Percentiles rank a stretch among this genome's conserved stretches.
These are phyloP conservation scores for Onychostruthus taczanowskii DNA, from an alignment of 2,113 vertebrate species.

Conservation along the genomic window DNA sequence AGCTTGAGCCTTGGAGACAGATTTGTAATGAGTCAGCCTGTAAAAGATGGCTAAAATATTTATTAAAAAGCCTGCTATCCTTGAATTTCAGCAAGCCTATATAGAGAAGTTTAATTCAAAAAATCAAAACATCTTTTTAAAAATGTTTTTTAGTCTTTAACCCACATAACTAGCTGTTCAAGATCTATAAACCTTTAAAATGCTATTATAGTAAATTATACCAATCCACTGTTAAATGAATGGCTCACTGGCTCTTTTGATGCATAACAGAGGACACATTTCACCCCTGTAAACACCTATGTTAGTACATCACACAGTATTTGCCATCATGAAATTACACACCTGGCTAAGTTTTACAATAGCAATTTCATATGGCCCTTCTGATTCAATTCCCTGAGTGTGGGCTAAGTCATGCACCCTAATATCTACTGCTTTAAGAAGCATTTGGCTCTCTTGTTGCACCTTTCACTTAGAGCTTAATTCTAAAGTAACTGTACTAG, in stretches of 20 bases:
- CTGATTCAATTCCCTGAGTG: neutral
- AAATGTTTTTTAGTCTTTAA: slow-evolving; percentile 41
- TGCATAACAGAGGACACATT: neutral
- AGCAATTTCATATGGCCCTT: neutral
- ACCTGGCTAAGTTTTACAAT: slow-evolving; percentile 10
- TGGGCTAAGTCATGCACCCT: neutral
- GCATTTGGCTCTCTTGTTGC: neutral
- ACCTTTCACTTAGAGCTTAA: neutral
- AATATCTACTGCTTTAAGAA: neutral
- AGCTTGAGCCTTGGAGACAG: neutral
- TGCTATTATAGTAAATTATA: slow-evolving; percentile 38
- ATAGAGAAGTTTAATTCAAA: slow-evolving; percentile 12
- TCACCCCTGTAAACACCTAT: neutral
- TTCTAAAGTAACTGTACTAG: neutral
- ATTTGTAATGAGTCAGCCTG: neutral
- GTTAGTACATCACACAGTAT: neutral
- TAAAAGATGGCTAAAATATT: slow-evolving; percentile 5
- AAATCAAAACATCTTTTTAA: slow-evolving; percentile 9
- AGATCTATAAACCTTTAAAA: slow-evolving; percentile 19
- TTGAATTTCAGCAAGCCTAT: neutral
- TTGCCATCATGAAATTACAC: slow-evolving; percentile 39
- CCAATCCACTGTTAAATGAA: neutral
- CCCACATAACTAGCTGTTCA: slow-evolving; percentile 34
- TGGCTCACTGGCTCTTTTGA: neutral
- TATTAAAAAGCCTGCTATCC: neutral